phyloP scores from a whole-genome alignment of 2,113 vertebrate genomes.

The Tautogolabrus adspersus region DNA sequence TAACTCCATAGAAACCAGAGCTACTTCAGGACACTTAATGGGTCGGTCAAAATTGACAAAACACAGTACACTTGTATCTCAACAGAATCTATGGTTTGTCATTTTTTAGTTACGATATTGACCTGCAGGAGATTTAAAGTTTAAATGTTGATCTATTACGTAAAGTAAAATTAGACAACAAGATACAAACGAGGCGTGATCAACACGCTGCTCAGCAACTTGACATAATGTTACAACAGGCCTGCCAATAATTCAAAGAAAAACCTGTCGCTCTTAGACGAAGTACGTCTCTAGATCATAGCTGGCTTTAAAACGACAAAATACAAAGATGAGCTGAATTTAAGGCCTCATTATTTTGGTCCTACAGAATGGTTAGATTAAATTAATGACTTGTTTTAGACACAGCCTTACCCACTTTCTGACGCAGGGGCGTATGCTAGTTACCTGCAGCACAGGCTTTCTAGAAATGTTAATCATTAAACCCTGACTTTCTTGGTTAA shows the following conservation, averaged over 20 bases:
- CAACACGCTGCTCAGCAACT: constrained; percentile 5
- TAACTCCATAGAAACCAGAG: too few relatives aligned
- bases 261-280: constrained; percentile 39
- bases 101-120: too few relatives aligned
- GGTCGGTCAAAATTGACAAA: too few relatives aligned
- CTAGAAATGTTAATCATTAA: constrained; percentile 11
- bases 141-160: not conserved
- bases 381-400: not conserved
- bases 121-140: not conserved
- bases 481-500: not conserved
- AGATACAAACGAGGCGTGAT: constrained; percentile 3
- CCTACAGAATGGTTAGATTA: not conserved
- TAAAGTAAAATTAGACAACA: not conserved
- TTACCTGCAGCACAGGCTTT: constrained; percentile 64
- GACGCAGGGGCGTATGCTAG: constrained; percentile 74
- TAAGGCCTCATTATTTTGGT: not conserved
- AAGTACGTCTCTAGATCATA: not conserved
- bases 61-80: too few relatives aligned
- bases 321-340: not conserved
- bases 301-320: not conserved
- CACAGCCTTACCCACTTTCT: constrained; percentile 39
- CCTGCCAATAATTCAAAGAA: constrained; percentile 21
- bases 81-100: too few relatives aligned
- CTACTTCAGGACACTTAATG: too few relatives aligned
- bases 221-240: constrained; percentile 1